phyloP scores from a whole-genome alignment of 1,140 invertebrate genomes.

The Drosophila aff. region DNA sequence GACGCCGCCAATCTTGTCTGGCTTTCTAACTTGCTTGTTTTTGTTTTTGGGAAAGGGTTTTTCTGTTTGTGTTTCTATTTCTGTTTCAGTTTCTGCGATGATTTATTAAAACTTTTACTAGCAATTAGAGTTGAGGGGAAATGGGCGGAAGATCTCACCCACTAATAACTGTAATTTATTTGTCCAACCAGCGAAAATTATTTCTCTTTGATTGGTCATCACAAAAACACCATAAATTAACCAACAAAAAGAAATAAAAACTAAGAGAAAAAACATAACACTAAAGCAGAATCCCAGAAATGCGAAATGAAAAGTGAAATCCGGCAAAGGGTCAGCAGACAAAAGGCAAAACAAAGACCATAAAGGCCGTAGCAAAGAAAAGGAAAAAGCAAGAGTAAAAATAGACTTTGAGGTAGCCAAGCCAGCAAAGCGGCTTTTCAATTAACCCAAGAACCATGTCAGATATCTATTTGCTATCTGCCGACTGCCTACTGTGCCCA shows the following conservation, averaged over 20 bases:
- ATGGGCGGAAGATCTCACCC: slow-evolving; percentile 40
- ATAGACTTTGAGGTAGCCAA: slow-evolving; percentile 14
- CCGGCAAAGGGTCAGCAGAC: slow-evolving; percentile 18
- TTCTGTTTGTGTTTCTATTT: slow-evolving; percentile 30
- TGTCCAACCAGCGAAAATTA: slow-evolving; percentile 44
- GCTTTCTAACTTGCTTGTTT: slow-evolving; percentile 65
- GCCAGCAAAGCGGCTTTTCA: slow-evolving; percentile 25
- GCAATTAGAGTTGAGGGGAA: slow-evolving; percentile 55
- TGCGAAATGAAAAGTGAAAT: slow-evolving; percentile 57
- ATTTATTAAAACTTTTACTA: slow-evolving; percentile 79
- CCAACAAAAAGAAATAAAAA: background rate
- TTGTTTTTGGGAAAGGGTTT: slow-evolving; percentile 71
- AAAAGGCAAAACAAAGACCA: slow-evolving; percentile 38
- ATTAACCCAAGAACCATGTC: slow-evolving; percentile 41
- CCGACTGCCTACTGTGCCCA: slow-evolving; percentile 51
- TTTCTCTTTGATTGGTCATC: slow-evolving; percentile 45
- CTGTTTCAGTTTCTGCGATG: slow-evolving; percentile 57
- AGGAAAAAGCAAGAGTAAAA: slow-evolving; percentile 42
- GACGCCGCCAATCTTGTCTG: slow-evolving; percentile 47
- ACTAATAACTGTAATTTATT: slow-evolving; percentile 72
- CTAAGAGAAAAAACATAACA: background rate
- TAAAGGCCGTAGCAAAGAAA: slow-evolving; percentile 24
- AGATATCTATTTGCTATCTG: slow-evolving; percentile 39
- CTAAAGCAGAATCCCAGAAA: slow-evolving; percentile 39
- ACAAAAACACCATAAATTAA: slow-evolving; percentile 18